These are phyloP conservation scores for Scomber colias DNA, from an alignment of 2,113 vertebrate species.

Conservation along the genomic window DNA sequence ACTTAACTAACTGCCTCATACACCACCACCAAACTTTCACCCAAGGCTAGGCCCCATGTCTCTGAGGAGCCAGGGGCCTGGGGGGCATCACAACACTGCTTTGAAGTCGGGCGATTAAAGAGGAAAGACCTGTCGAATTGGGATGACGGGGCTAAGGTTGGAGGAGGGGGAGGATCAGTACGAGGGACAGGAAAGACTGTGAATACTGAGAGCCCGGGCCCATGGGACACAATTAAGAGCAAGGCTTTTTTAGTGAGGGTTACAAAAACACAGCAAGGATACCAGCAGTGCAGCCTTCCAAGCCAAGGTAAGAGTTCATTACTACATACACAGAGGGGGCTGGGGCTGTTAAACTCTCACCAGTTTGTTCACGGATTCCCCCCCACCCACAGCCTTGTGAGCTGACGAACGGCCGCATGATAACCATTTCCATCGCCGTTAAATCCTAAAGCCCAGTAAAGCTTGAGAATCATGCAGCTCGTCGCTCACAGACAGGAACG, in stretches of 20 bases:
- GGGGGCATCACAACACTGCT: slow-evolving; percentile 68
- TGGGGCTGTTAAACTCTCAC: slow-evolving; percentile 55
- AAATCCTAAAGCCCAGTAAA: slow-evolving; percentile 62
- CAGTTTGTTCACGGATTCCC: slow-evolving; percentile 50
- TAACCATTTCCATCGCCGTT: slow-evolving; percentile 65
- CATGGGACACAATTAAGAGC: slow-evolving; percentile 81
- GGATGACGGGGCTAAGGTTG: slow-evolving; percentile 71
- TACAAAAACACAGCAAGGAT: slow-evolving; percentile 79
- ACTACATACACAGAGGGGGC: slow-evolving; percentile 53
- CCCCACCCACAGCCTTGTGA: slow-evolving; percentile 37
- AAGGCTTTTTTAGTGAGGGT: slow-evolving; percentile 75
- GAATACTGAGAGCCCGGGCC: slow-evolving; percentile 71
- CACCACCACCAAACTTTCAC: slow-evolving; percentile 57
- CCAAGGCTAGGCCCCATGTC: slow-evolving; percentile 63
- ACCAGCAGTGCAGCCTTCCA: slow-evolving; percentile 63
- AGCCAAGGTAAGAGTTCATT: slow-evolving; percentile 77
- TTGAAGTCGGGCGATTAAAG: slow-evolving; percentile 82
- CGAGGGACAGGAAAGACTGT: slow-evolving; percentile 77
- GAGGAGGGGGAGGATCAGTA: slow-evolving; percentile 66
- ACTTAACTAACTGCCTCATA: slow-evolving; percentile 37
- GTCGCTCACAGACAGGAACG: slow-evolving; percentile 34
- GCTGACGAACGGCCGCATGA: slow-evolving; percentile 57
- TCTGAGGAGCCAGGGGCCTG: slow-evolving; percentile 57
- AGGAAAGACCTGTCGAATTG: slow-evolving; percentile 76
- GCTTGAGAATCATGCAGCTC: slow-evolving; percentile 47